These are phyloP conservation scores for Drosophila aff. DNA, from an alignment of 1,140 invertebrate species.

Conservation along the genomic window DNA sequence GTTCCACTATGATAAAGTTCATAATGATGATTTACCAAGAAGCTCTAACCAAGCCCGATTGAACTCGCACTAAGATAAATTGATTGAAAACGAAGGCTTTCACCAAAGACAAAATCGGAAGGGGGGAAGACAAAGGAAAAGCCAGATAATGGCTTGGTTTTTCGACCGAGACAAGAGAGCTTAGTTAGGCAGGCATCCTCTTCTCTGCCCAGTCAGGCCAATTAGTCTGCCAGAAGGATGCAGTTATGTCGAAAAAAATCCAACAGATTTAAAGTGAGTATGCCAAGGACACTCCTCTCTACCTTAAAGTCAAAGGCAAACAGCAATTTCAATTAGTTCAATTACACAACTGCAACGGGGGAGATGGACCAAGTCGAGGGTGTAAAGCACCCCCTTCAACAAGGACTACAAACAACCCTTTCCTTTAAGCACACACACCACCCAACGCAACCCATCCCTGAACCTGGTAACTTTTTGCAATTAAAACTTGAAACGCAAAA, in stretches of 20 bases:
- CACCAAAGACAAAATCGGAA: background rate
- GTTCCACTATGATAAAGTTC: background rate
- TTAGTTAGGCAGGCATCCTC: conserved; percentile 26
- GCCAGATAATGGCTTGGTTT: background rate
- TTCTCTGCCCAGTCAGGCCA: conserved; percentile 11
- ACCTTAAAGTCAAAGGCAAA: conserved; percentile 27
- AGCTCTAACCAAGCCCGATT: background rate
- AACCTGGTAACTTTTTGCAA: conserved; percentile 63
- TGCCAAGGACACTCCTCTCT: conserved; percentile 23
- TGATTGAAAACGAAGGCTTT: conserved; percentile 42
- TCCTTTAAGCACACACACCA: background rate
- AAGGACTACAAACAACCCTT: conserved; percentile 53
- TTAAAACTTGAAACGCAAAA: conserved; percentile 69
- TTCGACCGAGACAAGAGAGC: conserved; percentile 34
- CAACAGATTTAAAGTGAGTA: background rate
- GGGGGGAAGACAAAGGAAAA: background rate
- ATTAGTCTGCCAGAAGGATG: conserved; percentile 27
- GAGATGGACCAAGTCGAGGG: conserved; percentile 1
- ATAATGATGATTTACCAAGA: conserved; percentile 10
- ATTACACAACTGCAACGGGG: conserved; percentile 51
- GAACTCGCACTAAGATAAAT: conserved; percentile 45
- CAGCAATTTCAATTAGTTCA: conserved; percentile 76
- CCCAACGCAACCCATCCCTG: background rate
- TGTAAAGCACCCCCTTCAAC: conserved; percentile 22
- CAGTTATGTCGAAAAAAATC: conserved; percentile 7